phyloP scores from a whole-genome alignment of 1,140 invertebrate genomes.

The Kradibia gibbosae region DNA sequence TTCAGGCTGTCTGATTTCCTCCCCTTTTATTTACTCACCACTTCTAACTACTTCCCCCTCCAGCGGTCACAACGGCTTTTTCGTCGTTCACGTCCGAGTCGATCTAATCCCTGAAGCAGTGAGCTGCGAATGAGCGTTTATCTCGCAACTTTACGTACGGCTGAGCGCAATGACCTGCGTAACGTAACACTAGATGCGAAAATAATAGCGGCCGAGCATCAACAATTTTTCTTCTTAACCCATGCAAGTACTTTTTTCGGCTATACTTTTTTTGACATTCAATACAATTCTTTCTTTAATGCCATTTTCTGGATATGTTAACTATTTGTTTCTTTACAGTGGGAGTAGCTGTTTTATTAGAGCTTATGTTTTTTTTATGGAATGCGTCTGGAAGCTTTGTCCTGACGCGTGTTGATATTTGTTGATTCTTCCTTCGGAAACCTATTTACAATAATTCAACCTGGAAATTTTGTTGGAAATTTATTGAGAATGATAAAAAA shows the following conservation, averaged over 20 bases:
- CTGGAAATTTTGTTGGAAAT: too few species aligned
- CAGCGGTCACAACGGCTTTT: not conserved
- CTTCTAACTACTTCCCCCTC: not conserved
- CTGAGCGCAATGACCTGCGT: slow-evolving; percentile 1
- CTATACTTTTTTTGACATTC: not conserved
- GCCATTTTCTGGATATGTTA: not conserved
- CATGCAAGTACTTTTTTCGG: slow-evolving; percentile 12
- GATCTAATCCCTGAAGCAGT: too few species aligned
- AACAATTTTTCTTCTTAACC: not conserved
- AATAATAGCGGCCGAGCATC: slow-evolving; percentile 29
- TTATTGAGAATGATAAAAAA: not conserved
- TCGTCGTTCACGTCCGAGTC: too few species aligned
- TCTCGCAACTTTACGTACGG: slow-evolving; percentile 29
- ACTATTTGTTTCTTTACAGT: not conserved
- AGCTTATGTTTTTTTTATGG: too few species aligned
- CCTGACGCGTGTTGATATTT: too few species aligned
- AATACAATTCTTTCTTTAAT: not conserved
- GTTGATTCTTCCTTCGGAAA: too few species aligned
- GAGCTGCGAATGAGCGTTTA: slow-evolving; percentile 20
- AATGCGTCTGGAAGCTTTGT: too few species aligned
- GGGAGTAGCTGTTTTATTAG: not conserved
- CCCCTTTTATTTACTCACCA: not conserved
- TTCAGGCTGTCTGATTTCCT: not conserved
- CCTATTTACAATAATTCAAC: too few species aligned
- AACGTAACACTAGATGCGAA: slow-evolving; percentile 26